Base-by-base conservation (phyloP, 92 coral and sea anemone genomes). In the Porites evermanni region DNA sequence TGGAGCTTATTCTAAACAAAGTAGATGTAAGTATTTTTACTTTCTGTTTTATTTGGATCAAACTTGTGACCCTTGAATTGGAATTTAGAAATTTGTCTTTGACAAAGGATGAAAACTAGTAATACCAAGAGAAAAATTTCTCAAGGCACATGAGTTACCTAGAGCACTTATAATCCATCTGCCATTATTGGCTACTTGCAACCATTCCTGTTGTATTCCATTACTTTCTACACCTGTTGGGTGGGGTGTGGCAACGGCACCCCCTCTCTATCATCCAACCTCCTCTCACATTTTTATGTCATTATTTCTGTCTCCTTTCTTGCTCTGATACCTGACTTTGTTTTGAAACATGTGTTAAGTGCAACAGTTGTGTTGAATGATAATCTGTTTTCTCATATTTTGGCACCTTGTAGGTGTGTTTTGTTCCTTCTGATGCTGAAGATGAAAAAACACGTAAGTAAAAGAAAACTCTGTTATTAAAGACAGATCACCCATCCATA, bases 1-100 rank as follows among this genome's bases (percentile, higher is more conserved):
- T 97, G 97, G 98, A 95, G 68, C 89, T 97, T 52, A 92, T 97
- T 77, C 87, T 97, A 23, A 95, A 91, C 87, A 91, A 91, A 58
- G 98, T 95, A n/a, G 91, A 93, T 75, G 98, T 95, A 90, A 90
- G 93, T 82, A 3, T 51, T 7, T 54, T 59, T 18, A 58, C 2
- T 77, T 2, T 2, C 65, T 53, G 20, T 13, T 13, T 51, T 6
- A 50, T 4, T 75, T 74, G 58, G 38, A 12, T 74, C 17, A 13
- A 17, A 67, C 5, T 67, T 19, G 12, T 21, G 7, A 1, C 38
- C 38, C 38, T 32, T 32, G 4, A 32, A 32, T 32, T 32, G 38
- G 38, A 32, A 32, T 32, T 2, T 32, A 32, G 38, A 32, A 32
- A 32, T 32, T 32, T 32, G 72, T 47, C 11, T 67, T 16, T 67